A percentile compares a stretch with the other conserved stretches of the same genome.
phyloP scores from a whole-genome alignment of 2,797 vertebrate genomes.

The Acridotheres tristis region DNA sequence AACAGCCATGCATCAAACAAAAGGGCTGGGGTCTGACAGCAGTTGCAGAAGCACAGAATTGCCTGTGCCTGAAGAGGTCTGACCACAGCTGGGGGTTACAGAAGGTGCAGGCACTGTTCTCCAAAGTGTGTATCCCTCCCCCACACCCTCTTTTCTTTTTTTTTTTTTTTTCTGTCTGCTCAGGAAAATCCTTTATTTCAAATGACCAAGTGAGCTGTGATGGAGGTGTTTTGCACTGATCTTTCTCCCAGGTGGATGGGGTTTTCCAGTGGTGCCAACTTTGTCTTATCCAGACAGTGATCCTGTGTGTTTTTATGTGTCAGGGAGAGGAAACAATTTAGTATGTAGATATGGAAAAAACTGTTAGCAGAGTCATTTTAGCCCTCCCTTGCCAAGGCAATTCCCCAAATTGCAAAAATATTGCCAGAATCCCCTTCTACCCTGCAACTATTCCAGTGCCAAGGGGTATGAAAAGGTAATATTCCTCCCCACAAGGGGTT shows the following conservation, averaged over 20 bases:
- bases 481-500: background rate
- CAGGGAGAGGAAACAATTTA: background rate
- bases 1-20: background rate
- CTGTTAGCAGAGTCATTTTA: background rate
- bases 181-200: background rate
- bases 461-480: background rate
- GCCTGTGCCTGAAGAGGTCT: background rate
- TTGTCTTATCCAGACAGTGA: background rate
- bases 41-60: background rate
- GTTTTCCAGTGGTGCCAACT: background rate
- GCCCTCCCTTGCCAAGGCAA: background rate
- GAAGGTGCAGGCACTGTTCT: background rate
- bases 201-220: background rate
- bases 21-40: background rate
- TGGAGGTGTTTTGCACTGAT: background rate
- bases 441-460: background rate
- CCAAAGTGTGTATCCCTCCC: background rate
- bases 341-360: background rate
- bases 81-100: background rate
- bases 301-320: background rate
- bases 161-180: background rate
- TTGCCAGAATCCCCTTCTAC: background rate
- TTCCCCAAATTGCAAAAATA: background rate
- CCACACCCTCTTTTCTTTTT: accelerated
- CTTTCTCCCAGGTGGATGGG: background rate